Percentiles rank a stretch among this genome's conserved stretches.
Evolutionary conservation across 2,113 vertebrate genomes (phyloP).

Genomic region (Peromyscus californicus): DNA sequence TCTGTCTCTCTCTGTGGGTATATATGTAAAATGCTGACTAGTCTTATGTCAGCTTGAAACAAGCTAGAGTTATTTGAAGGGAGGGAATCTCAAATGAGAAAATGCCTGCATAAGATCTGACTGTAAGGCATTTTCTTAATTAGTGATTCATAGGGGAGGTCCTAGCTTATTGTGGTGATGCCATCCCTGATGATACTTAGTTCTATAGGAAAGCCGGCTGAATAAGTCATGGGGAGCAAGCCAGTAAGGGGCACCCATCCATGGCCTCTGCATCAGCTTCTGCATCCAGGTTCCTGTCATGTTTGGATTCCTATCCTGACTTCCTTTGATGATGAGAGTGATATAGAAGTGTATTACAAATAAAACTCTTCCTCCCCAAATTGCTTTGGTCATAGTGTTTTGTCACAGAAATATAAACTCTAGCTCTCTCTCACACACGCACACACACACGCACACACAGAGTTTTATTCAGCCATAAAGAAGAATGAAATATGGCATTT

Average conservation of each 20-base stretch:
- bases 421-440: background rate
- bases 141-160: background rate
- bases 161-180: background rate
- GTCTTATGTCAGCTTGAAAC: background rate
- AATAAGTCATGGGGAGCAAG: background rate
- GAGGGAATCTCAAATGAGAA: background rate
- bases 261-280: background rate
- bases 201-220: background rate
- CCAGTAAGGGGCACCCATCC: background rate
- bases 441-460: background rate
- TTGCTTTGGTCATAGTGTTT: background rate
- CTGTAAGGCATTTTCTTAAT: background rate
- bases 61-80: background rate
- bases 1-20: background rate
- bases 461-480: background rate
- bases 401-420: background rate
- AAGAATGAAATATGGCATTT: background rate
- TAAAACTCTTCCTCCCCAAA: background rate
- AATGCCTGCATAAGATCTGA: background rate
- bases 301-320: background rate
- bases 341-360: background rate
- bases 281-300: accelerated
- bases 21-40: background rate
- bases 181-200: background rate
- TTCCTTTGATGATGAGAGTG: background rate